These are phyloP conservation scores for Eudemis profundana DNA, from an alignment of 2,888 invertebrate species.

Conservation along the genomic window DNA sequence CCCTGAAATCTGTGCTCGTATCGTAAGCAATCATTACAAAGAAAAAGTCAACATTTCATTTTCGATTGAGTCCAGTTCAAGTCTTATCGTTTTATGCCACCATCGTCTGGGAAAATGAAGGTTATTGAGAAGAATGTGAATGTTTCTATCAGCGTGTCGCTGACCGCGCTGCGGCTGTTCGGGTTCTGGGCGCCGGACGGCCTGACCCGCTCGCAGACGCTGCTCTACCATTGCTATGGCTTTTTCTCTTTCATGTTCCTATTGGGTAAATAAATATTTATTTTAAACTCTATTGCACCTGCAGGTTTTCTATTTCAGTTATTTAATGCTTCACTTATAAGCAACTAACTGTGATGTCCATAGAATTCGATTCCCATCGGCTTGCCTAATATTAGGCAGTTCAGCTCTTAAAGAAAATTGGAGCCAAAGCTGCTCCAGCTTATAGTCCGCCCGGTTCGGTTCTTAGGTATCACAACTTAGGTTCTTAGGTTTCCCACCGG, in stretches of 20 bases:
- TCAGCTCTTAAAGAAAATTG: too few species aligned
- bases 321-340: too few species aligned
- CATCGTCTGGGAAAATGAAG: slow-evolving; percentile 54
- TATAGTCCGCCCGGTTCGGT: too few species aligned
- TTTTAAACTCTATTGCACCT: background rate
- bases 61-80: slow-evolving; percentile 6
- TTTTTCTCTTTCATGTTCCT: slow-evolving; percentile 69
- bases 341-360: too few species aligned
- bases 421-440: too few species aligned
- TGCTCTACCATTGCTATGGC: slow-evolving; percentile 65
- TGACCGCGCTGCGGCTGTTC: slow-evolving; percentile 63
- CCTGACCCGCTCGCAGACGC: slow-evolving; percentile 48
- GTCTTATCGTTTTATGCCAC: background rate
- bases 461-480: too few species aligned
- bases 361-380: too few species aligned
- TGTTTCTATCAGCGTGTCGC: slow-evolving; percentile 63
- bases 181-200: slow-evolving; percentile 74
- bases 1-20: slow-evolving; percentile 48
- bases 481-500: too few species aligned
- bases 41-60: slow-evolving; percentile 33
- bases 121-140: slow-evolving; percentile 65
- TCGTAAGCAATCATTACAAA: slow-evolving; percentile 52
- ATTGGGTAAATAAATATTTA: slow-evolving; percentile 63
- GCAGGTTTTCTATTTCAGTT: too few species aligned
- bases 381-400: too few species aligned